phyloP scores from a whole-genome alignment of 1,140 invertebrate species.

The Oscheius sp. region DNA sequence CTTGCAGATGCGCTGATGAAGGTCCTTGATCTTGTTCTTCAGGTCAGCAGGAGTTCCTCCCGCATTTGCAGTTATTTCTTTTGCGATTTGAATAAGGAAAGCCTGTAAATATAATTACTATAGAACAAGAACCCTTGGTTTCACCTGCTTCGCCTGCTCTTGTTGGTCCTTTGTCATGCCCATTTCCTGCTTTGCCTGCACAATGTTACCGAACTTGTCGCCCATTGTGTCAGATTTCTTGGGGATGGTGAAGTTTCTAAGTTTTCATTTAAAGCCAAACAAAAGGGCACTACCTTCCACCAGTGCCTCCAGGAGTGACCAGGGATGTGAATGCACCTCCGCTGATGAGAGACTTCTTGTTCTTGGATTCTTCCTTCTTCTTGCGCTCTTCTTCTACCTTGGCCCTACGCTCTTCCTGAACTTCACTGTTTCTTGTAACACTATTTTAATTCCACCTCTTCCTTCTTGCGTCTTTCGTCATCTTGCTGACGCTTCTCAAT shows the following conservation, averaged over 20 bases:
- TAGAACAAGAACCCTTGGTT: neutral
- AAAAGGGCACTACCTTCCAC: slow-evolving; percentile 60
- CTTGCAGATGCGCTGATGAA: slow-evolving; percentile 91
- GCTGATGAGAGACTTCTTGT: slow-evolving; percentile 47
- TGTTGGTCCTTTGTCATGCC: slow-evolving; percentile 98
- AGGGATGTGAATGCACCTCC: slow-evolving; percentile 40
- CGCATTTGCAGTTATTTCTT: slow-evolving; percentile 10
- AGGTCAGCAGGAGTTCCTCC: slow-evolving; percentile 48
- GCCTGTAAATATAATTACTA: slow-evolving; percentile 3
- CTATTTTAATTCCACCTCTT: slow-evolving; percentile 25
- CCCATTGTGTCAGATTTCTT: slow-evolving; percentile 55
- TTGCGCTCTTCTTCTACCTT: slow-evolving; percentile 42
- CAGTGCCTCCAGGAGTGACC: slow-evolving; percentile 65
- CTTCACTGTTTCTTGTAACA: neutral
- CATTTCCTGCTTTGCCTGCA: slow-evolving; percentile 83
- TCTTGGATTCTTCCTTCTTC: slow-evolving; percentile 54
- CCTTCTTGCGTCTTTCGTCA: slow-evolving; percentile 36
- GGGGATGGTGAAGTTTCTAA: slow-evolving; percentile 54
- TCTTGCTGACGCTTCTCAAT: slow-evolving; percentile 38
- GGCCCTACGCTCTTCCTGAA: slow-evolving; percentile 46
- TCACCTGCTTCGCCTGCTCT: slow-evolving; percentile 80
- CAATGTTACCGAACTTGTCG: slow-evolving; percentile 73
- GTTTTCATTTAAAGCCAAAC: neutral
- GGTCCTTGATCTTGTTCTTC: slow-evolving; percentile 61
- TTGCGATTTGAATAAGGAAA: slow-evolving; percentile 18